phyloP scores from a whole-genome alignment of 92 coral and sea anemone species.

The Actinernus sp. region DNA sequence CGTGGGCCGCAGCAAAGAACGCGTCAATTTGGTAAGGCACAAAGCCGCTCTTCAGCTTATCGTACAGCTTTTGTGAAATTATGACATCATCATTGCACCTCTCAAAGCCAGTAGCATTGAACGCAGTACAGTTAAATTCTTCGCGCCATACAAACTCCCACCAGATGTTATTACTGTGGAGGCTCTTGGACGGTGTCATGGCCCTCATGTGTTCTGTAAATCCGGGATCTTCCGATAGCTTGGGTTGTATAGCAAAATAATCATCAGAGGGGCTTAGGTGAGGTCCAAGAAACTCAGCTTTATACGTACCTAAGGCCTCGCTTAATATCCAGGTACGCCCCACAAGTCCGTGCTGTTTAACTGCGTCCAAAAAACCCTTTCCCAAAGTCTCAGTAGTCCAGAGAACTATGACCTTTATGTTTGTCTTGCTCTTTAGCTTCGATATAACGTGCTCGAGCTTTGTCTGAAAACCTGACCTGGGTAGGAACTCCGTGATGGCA shows the following conservation, averaged over 20 bases:
- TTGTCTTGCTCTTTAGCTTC: conserved; percentile 36
- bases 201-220: not conserved
- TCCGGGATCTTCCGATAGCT: conserved; percentile 1
- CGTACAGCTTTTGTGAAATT: not conserved
- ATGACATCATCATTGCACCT: not conserved
- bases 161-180: not conserved
- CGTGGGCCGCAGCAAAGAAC: conserved; percentile 20
- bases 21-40: conserved; percentile 15
- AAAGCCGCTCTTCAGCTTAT: conserved; percentile 1
- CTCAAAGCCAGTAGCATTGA: not conserved
- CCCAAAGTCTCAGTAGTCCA: conserved; percentile 71
- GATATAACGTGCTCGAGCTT: conserved; percentile 37
- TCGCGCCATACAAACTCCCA: conserved; percentile 14
- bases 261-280: conserved; percentile 44
- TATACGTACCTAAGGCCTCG: conserved; percentile 71
- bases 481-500: conserved; percentile 71
- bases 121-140: conserved; percentile 17
- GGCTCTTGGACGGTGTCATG: not conserved
- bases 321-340: conserved; percentile 76
- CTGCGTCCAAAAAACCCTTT: conserved; percentile 55
- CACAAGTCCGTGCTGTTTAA: conserved; percentile 46
- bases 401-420: conserved; percentile 66
- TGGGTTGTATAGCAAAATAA: conserved; percentile 61
- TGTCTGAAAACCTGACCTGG: conserved; percentile 41
- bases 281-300: conserved; percentile 39